Base-by-base conservation (phyloP, 2,797 vertebrate genomes). In the Varecia variegata region DNA sequence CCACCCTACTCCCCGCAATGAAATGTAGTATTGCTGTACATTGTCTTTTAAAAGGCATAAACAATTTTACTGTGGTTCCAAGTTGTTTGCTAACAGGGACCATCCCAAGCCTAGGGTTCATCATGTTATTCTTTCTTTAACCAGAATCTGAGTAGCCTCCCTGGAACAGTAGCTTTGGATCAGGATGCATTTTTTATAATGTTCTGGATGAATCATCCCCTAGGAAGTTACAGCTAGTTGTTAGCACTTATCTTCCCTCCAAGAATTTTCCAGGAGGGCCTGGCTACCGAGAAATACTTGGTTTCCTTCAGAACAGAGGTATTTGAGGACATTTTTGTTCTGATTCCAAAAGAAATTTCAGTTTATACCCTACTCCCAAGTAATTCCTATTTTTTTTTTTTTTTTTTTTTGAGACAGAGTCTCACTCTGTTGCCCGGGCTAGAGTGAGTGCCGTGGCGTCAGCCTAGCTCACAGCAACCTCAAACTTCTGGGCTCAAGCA, bases 351-450 rank as follows among this genome's bases (percentile, higher is more conserved):
- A 90, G 71, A 58, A 2, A 67, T 89, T 95, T 90, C 38, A 58
- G 12, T 25, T 71, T 96, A 32, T 8, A 56, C 5, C 4, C 11
- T 58, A 5, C 14, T 82, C 32, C 32, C 8, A 74, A 80, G 35
- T n/a, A 90, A 52, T 91, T 74, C 21, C 15, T 90, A 0, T 86
- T 93, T 6, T 94, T 90, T 56, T 93, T 6, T 94, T 90, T 56
- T 93, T 6, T 94, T 90, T 56, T 93, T 6, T 94, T 90, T 56
- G n/a, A n/a, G n/a, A n/a, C n/a, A n/a, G n/a, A n/a, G n/a, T n/a
- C n/a, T n/a, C n/a, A n/a, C n/a, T n/a, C n/a, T n/a, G n/a, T n/a
- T n/a, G n/a, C n/a, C n/a, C n/a, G n/a, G n/a, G n/a, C n/a, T n/a
- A n/a, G n/a, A n/a, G n/a, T n/a, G n/a, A n/a, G n/a, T n/a, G n/a